phyloP scores from a whole-genome alignment of 92 coral and sea anemone species.

The Bergia sp. region DNA sequence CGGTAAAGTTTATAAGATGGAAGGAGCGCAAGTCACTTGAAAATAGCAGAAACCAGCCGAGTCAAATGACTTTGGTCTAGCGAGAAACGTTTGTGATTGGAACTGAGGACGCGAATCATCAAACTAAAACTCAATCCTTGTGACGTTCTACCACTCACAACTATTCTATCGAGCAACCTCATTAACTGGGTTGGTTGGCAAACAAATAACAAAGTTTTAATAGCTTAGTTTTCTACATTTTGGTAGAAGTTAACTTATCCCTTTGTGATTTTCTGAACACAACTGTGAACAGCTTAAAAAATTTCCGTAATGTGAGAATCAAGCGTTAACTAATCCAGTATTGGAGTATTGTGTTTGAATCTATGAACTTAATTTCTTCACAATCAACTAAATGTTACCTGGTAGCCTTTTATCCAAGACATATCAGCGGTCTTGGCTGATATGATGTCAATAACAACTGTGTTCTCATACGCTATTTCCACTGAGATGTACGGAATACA shows the following conservation, averaged over 20 bases:
- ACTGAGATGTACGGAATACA: conserved; percentile 68
- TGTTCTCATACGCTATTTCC: conserved; percentile 70
- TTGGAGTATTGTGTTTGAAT: background rate
- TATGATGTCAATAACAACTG: conserved; percentile 59
- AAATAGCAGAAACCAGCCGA: too few relatives aligned
- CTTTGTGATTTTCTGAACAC: background rate
- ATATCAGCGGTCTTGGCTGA: conserved; percentile 60
- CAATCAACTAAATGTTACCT: conserved; percentile 49
- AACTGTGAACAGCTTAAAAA: background rate
- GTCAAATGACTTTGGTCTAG: too few relatives aligned
- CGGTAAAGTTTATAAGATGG: too few relatives aligned
- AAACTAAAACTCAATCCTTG: background rate
- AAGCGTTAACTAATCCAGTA: background rate
- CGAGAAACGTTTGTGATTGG: too few relatives aligned
- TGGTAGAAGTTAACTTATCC: background rate
- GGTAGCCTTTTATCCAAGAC: conserved; percentile 80
- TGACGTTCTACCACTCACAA: too few relatives aligned
- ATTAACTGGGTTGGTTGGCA: background rate
- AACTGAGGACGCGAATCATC: background rate
- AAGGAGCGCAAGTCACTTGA: too few relatives aligned
- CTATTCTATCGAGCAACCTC: too few relatives aligned
- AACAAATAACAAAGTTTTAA: too few relatives aligned
- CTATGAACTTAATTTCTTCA: background rate
- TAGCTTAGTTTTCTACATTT: background rate
- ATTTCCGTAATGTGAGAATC: background rate